phyloP scores from a whole-genome alignment of 1,140 invertebrate species.

The Drosophila arawakana region DNA sequence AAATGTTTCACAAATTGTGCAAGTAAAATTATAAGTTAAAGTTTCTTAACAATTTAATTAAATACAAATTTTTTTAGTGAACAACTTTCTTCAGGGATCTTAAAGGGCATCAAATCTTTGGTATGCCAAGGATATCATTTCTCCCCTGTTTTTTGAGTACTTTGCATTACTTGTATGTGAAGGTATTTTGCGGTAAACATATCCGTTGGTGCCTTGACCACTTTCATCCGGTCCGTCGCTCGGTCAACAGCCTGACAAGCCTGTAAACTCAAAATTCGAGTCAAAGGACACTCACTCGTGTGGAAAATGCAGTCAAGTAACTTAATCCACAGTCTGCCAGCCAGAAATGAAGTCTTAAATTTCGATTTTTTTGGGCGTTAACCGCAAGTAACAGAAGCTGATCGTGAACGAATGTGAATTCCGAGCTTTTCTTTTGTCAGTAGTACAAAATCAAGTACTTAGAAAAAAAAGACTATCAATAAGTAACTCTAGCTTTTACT shows the following conservation, averaged over 20 bases:
- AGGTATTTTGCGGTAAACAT: slow-evolving; percentile 64
- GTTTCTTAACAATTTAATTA: too few species aligned
- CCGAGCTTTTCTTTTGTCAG: too few species aligned
- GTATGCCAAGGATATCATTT: too few species aligned
- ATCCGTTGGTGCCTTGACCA: slow-evolving; percentile 68
- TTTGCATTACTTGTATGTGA: too few species aligned
- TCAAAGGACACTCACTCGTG: slow-evolving; percentile 68
- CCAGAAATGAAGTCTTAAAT: slow-evolving; percentile 49
- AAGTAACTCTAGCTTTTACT: too few species aligned
- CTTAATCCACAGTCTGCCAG: slow-evolving; percentile 62
- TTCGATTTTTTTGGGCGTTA: slow-evolving; percentile 36
- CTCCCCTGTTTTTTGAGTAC: too few species aligned
- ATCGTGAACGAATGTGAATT: not conserved
- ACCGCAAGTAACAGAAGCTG: slow-evolving; percentile 59
- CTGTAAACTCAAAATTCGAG: slow-evolving; percentile 44
- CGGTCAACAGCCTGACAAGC: slow-evolving; percentile 65
- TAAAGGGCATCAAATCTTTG: too few species aligned
- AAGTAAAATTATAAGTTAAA: too few species aligned
- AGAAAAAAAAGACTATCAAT: slow-evolving; percentile 2
- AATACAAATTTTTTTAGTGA: too few species aligned
- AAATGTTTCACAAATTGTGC: too few species aligned
- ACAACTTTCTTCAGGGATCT: too few species aligned
- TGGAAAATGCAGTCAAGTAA: slow-evolving; percentile 80
- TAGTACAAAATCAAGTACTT: slow-evolving; percentile 12
- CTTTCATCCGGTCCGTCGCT: slow-evolving; percentile 72